These are phyloP conservation scores for Periophthalmus magnuspinnatus DNA, from an alignment of 2,797 vertebrate genomes.

Conservation along the genomic window DNA sequence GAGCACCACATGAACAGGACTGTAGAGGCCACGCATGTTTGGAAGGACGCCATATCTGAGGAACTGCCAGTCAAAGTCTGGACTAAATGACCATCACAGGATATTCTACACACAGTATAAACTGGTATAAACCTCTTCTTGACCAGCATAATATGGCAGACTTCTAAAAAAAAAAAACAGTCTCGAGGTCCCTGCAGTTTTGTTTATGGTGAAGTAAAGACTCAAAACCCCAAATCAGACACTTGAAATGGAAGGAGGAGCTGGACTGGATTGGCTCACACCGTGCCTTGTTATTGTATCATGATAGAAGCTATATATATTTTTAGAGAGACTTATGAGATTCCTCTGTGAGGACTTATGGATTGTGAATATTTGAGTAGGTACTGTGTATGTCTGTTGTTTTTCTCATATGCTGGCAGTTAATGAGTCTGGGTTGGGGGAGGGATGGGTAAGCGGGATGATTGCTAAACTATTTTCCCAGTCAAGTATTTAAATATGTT, in stretches of 20 bases:
- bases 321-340: constrained; percentile 82
- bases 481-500: constrained; percentile 8
- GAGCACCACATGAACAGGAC: constrained; percentile 20
- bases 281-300: constrained; percentile 83
- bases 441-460: constrained; percentile 56
- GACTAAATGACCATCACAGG: not conserved
- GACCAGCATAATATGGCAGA: constrained; percentile 8
- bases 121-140: not conserved
- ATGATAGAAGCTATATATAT: constrained; percentile 80
- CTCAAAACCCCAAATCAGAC: constrained; percentile 60
- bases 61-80: not conserved
- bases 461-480: constrained; percentile 8
- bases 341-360: constrained; percentile 98
- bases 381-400: constrained; percentile 91
- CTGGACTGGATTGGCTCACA: constrained; percentile 75
- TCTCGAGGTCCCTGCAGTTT: constrained; percentile 4
- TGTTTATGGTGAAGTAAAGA: constrained; percentile 6
- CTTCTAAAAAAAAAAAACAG: not conserved
- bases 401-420: constrained; percentile 74
- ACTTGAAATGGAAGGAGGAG: constrained; percentile 66
- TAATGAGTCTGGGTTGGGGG: constrained; percentile 48
- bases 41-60: not conserved
- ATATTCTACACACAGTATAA: not conserved
- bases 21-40: constrained; percentile 1
- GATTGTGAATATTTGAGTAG: constrained; percentile 96